These are phyloP conservation scores for Sepiola atlantica DNA, from an alignment of 2,888 invertebrate genomes.

Conservation along the genomic window DNA sequence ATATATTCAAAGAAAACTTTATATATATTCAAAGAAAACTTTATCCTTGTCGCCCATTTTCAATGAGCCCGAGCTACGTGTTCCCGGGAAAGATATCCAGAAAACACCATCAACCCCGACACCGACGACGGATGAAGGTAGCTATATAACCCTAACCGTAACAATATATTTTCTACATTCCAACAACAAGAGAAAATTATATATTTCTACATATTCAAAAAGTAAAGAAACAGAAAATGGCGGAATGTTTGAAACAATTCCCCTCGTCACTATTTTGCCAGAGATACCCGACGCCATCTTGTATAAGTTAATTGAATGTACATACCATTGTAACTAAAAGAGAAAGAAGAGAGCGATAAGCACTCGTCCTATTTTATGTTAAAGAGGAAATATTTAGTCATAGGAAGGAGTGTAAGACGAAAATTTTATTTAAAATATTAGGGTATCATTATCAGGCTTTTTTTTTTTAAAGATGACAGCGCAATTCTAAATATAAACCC, in stretches of 20 bases:
- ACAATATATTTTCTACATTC: not conserved
- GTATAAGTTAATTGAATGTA: not conserved
- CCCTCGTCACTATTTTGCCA: not conserved
- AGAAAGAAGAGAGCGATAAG: not conserved
- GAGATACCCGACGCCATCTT: not conserved
- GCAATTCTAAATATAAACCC: not conserved
- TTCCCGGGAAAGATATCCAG: too few relatives aligned
- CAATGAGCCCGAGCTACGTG: too few relatives aligned
- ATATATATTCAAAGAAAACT: too few relatives aligned
- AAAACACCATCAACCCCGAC: too few relatives aligned
- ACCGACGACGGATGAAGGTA: too few relatives aligned
- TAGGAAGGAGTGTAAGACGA: not conserved
- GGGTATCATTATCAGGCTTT: not conserved
- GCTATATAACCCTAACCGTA: too few relatives aligned
- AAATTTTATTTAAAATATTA: not conserved
- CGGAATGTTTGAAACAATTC: not conserved
- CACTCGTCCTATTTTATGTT: not conserved
- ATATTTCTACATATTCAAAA: not conserved
- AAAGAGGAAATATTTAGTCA: not conserved
- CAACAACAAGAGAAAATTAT: not conserved
- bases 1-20: too few relatives aligned
- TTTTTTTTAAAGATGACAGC: not conserved
- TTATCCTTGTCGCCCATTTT: too few relatives aligned
- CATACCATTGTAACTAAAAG: not conserved
- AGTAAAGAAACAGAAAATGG: not conserved